phyloP scores from a whole-genome alignment of 2,113 vertebrate genomes.

The Felis catus region F.catus_Fca126_mat1.0 CM031416.1:126457001-126457500 shows the following conservation, averaged over 20 bases:
- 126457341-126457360: neutral
- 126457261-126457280: neutral
- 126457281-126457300: neutral
- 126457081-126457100: neutral
- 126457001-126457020: neutral
- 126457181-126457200: neutral
- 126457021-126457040: neutral
- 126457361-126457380: neutral
- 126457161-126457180: neutral
- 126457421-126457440: neutral
- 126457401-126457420: neutral
- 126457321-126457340: neutral
- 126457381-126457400: neutral
- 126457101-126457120: neutral
- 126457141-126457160: neutral
- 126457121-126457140: slow-evolving; percentile 5
- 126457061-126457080: neutral
- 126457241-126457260: neutral
- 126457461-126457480: neutral
- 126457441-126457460: neutral
- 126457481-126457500: neutral
- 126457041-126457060: neutral
- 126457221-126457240: neutral
- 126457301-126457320: neutral
- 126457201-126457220: neutral